Conservation (phyloP, 2,888 invertebrate species). For the Harpalus rubripes region DNA sequence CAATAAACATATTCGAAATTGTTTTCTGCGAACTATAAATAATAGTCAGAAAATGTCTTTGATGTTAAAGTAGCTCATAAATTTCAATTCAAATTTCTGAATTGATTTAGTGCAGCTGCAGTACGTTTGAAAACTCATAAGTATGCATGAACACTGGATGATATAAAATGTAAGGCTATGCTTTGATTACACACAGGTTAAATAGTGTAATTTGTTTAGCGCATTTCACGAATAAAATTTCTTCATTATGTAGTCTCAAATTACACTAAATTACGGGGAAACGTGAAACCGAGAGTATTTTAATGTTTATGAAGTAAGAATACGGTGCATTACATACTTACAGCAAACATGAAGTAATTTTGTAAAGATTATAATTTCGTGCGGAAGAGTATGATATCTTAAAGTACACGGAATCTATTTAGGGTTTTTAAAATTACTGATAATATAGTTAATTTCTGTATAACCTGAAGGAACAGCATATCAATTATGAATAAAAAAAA, state of each 20-base stretch:
- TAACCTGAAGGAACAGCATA: too few species aligned
- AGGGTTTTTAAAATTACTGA: too few species aligned
- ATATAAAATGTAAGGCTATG: not conserved
- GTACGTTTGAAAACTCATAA: not conserved
- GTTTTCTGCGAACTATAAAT: conserved; percentile 31
- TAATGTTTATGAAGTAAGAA: conserved; percentile 1
- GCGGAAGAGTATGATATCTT: not conserved
- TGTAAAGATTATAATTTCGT: not conserved
- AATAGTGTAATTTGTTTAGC: not conserved
- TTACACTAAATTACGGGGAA: not conserved
- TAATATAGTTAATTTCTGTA: too few species aligned
- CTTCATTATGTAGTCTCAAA: not conserved
- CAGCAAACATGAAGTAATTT: not conserved
- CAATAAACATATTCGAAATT: conserved; percentile 9
- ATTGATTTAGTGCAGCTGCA: conserved; percentile 30
- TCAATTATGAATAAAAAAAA: too few species aligned
- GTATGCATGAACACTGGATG: not conserved
- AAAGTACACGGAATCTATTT: too few species aligned
- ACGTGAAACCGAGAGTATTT: not conserved
- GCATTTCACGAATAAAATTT: not conserved
- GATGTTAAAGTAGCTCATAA: conserved; percentile 10
- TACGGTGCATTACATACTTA: not conserved
- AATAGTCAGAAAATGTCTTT: conserved; percentile 23
- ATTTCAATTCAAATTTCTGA: conserved; percentile 40
- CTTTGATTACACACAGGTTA: not conserved